Base-by-base conservation (phyloP, 2,113 vertebrate species). In the Capreolus pygargus region DNA sequence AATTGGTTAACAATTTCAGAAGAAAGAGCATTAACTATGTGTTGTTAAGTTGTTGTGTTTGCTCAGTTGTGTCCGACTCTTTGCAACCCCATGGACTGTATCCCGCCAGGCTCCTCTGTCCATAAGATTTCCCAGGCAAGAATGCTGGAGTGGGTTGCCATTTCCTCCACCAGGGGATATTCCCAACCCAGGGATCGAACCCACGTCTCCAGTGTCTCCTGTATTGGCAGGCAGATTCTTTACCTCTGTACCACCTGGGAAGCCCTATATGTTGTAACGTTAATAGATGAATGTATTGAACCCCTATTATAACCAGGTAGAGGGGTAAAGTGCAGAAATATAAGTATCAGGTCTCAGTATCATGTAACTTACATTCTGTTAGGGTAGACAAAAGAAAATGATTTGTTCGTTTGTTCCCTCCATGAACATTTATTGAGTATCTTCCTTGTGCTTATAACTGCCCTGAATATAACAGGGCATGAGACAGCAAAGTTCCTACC, bases 91-190 rank as follows among this genome's bases (percentile, higher is more conserved):
- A 0, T 1, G 64, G 64, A 11, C 33, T 21, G 17, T 0, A 21
- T 1, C 64, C 64, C 2, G 0, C 17, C n/a, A 36, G 17, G 64
- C 64, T 70, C n/a, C n/a, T 11, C 17, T 5, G 2, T 21, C n/a
- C n/a, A 70, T 23, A 9, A n/a, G n/a, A 70, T 19, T 70, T 23
- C n/a, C n/a, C 64, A 70, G 9, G n/a, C 64, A 70, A 5, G n/a
- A 36, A 36, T 36, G 2, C 19, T 70, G 64, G 64, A 70, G n/a
- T 21, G 4, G 17, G n/a, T 0, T 36, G n/a, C 17, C n/a, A 23
- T 70, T 11, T 70, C 64, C 9, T 11, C 64, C 9, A 3, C n/a
- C 19, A 36, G 17, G 9, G 64, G 64, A 36, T 36, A 0, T 36
- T 36, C 2, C 64, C n/a, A 10, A 70, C n/a, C n/a, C 64, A 23